Evolutionary conservation across 2,797 vertebrate species (phyloP).

Genomic region (Pogonophryne albipinna): DNA sequence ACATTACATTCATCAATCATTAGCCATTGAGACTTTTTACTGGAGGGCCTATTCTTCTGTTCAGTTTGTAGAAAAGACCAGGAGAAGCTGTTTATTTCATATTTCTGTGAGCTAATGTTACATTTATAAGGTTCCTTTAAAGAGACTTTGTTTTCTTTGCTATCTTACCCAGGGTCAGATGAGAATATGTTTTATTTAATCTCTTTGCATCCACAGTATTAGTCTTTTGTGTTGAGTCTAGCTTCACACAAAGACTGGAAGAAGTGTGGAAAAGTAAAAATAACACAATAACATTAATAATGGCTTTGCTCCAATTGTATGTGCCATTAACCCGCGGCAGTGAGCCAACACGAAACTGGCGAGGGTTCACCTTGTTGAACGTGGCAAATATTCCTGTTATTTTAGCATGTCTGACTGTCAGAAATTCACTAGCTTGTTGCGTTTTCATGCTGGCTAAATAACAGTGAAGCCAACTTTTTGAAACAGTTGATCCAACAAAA

Average conservation of each 20-base stretch:
- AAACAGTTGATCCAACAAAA: too few relatives aligned
- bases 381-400: background rate
- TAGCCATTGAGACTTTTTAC: too few relatives aligned
- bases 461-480: too few relatives aligned
- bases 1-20: too few relatives aligned
- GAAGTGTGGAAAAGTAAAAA: constrained; percentile 19
- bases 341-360: constrained; percentile 11
- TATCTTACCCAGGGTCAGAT: background rate
- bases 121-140: background rate
- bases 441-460: too few relatives aligned
- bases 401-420: too few relatives aligned
- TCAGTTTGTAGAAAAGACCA: too few relatives aligned
- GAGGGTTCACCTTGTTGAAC: background rate
- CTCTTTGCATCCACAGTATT: constrained; percentile 1
- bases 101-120: background rate
- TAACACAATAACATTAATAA: constrained; percentile 31
- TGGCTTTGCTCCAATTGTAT: constrained; percentile 15
- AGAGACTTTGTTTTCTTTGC: too few relatives aligned
- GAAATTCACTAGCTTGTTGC: too few relatives aligned
- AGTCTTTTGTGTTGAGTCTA: constrained; percentile 22
- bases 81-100: constrained; percentile 3
- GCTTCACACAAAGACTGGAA: constrained; percentile 28
- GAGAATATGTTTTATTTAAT: background rate
- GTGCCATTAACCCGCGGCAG: constrained; percentile 8
- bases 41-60: too few relatives aligned